These are phyloP conservation scores for Cnemophilus loriae DNA, from an alignment of 2,113 vertebrate genomes.

Conservation along the genomic window DNA sequence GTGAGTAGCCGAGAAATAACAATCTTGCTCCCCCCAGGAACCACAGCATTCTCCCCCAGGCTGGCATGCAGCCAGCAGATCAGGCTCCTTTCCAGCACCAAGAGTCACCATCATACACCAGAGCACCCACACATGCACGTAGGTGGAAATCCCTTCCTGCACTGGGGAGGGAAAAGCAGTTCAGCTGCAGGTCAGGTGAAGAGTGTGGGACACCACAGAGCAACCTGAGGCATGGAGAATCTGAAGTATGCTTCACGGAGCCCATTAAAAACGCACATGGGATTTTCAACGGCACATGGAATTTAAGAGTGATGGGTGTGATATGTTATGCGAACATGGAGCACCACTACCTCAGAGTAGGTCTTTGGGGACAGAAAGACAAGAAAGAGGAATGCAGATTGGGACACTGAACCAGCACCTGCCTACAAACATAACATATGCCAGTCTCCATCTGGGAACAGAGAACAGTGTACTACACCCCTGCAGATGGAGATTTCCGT, in stretches of 20 bases:
- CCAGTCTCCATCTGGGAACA: background rate
- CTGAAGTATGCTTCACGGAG: background rate
- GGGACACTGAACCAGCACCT: background rate
- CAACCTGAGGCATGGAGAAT: background rate
- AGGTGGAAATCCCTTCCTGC: background rate
- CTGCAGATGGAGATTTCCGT: rapidly evolving
- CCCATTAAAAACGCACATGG: background rate
- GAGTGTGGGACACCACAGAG: rapidly evolving
- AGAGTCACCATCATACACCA: rapidly evolving
- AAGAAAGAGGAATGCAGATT: background rate
- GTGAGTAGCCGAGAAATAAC: conserved; percentile 2
- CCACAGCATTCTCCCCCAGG: background rate
- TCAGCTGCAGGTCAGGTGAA: background rate
- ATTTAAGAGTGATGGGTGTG: background rate
- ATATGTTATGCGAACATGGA: background rate
- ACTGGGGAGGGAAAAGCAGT: background rate
- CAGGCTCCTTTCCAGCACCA: background rate
- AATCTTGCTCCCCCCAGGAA: background rate
- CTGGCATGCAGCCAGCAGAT: background rate
- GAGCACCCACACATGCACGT: rapidly evolving
- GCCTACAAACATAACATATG: background rate
- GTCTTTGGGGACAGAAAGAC: background rate
- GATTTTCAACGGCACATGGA: background rate
- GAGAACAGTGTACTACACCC: background rate
- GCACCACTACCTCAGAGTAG: background rate